Percentiles rank a stretch among this genome's conserved stretches.
These are phyloP conservation scores for Mimachlamys varia DNA, from an alignment of 2,888 invertebrate genomes.

Conservation along the genomic window DNA sequence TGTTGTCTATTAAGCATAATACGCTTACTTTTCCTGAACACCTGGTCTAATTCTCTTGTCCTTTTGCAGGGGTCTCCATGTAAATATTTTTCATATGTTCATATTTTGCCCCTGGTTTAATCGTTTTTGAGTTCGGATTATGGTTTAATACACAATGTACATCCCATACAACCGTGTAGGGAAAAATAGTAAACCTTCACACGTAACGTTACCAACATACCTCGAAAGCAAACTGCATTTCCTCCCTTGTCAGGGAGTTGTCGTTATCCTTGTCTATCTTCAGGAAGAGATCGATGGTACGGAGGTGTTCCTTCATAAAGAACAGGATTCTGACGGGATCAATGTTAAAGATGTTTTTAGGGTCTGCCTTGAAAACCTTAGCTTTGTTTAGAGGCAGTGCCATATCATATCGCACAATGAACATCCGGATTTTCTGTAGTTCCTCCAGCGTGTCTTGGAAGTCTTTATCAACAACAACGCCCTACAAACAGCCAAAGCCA, in stretches of 20 bases:
- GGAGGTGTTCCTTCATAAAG: slow-evolving; percentile 75
- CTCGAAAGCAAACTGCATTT: slow-evolving; percentile 70
- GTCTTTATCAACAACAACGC: slow-evolving; percentile 76
- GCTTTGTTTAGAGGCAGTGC: slow-evolving; percentile 62
- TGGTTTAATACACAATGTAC: too few species aligned
- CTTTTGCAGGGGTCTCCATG: too few species aligned
- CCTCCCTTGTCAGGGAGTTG: slow-evolving; percentile 61
- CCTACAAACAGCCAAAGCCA: slow-evolving; percentile 58
- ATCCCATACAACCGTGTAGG: too few species aligned
- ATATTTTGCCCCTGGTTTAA: too few species aligned
- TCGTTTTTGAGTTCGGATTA: too few species aligned
- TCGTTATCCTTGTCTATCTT: slow-evolving; percentile 69
- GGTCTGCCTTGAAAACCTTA: slow-evolving; percentile 51
- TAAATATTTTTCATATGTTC: too few species aligned
- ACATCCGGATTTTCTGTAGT: slow-evolving; percentile 62
- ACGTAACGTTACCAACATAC: slow-evolving; percentile 61
- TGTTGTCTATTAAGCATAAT: too few species aligned
- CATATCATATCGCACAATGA: slow-evolving; percentile 68
- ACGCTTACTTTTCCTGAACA: too few species aligned
- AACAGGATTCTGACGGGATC: slow-evolving; percentile 75
- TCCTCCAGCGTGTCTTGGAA: slow-evolving; percentile 70
- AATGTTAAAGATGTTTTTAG: slow-evolving; percentile 69
- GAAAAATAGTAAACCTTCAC: too few species aligned
- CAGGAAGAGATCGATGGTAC: slow-evolving; percentile 71
- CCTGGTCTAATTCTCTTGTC: too few species aligned